Evolutionary conservation across 1,140 invertebrate species (phyloP), one percentile per base, ranked within the genome.

Genomic region (Hypothenemus hampei): DNA sequence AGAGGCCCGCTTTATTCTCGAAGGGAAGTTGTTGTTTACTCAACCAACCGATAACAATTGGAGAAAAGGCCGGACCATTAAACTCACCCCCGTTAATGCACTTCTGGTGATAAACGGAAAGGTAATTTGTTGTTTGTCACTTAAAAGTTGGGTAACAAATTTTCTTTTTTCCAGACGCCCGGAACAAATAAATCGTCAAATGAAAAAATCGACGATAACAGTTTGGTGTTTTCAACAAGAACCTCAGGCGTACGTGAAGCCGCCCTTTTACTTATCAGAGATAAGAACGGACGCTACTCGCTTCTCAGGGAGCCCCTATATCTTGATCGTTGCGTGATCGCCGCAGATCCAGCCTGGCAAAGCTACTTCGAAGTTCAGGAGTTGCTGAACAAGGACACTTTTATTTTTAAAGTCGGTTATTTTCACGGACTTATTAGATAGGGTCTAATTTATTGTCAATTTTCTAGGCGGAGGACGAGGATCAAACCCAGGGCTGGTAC

Each of bases 361-460:
- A 91, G 95, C 72, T 93, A 92, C 70, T 95, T 97, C 73, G 93
- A 97, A 80, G 81, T 97, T 62, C 90, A 95, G 73, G 93, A 97
- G 75, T 81, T 94, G 57, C 82, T 86, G 57, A 91, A 89, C 44
- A 93, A 93, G 75, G 93, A 97, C 68, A 89, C 92, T 39, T 93
- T 87, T 75, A 87, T 95, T 68, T 90, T 97, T 73, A 96, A 96
- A 85, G 92, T 95, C 76, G 11, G 8, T 37, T 2, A 39, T 0
- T 15, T n/a, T 15, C 15, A n/a, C 16, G 15, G 35, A 15, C 7
- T 37, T 7, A 10, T 37, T 37, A 11, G 15, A 6, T 37, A 7
- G 35, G 15, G 10, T 37, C 8, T n/a, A 23, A 46, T 29, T 8
- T 46, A 46, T 6, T 29, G 23, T 37, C 4, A 46, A 20, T 36